Percentiles rank a stretch among this genome's conserved stretches.
Evolutionary conservation across 2,888 invertebrate genomes (phyloP).

Genomic region (Netelia fuscicornis): DNA sequence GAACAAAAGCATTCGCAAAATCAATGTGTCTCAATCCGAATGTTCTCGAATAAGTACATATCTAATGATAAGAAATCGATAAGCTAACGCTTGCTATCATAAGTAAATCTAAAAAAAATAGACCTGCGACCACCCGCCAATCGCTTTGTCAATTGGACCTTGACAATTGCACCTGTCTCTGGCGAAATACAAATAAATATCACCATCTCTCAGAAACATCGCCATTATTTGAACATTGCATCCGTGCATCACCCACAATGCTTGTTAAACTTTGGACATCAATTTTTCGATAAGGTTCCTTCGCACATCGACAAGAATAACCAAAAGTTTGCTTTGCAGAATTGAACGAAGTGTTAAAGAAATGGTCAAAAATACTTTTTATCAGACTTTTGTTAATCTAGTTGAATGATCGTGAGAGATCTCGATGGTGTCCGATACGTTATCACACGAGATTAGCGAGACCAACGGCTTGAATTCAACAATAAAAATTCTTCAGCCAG

Average conservation of each 20-base stretch:
- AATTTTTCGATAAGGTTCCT: constrained; percentile 37
- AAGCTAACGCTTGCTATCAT: constrained; percentile 10
- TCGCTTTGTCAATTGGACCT: constrained; percentile 26
- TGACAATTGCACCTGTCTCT: constrained; percentile 29
- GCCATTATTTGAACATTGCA: background rate
- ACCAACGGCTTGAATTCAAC: background rate
- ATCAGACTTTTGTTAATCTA: constrained; percentile 26
- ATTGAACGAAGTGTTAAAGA: constrained; percentile 10
- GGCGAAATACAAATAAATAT: constrained; percentile 11
- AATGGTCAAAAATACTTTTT: constrained; percentile 2
- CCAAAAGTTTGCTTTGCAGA: constrained; percentile 11
- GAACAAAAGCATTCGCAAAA: constrained; percentile 8
- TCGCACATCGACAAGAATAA: constrained; percentile 18
- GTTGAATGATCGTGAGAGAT: constrained; percentile 36
- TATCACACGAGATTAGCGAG: constrained; percentile 30
- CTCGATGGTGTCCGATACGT: constrained; percentile 23
- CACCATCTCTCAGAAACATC: background rate
- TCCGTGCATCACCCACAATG: background rate
- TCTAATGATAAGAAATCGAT: constrained; percentile 33
- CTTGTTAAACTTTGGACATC: constrained; percentile 54
- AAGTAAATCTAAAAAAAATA: constrained; percentile 40
- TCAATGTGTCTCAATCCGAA: background rate
- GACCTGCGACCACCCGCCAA: background rate
- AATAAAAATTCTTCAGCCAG: background rate
- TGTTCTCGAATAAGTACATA: constrained; percentile 12